Evolutionary conservation across 2,888 invertebrate genomes (phyloP).

Genomic region (Anagyrus pseudococci): DNA sequence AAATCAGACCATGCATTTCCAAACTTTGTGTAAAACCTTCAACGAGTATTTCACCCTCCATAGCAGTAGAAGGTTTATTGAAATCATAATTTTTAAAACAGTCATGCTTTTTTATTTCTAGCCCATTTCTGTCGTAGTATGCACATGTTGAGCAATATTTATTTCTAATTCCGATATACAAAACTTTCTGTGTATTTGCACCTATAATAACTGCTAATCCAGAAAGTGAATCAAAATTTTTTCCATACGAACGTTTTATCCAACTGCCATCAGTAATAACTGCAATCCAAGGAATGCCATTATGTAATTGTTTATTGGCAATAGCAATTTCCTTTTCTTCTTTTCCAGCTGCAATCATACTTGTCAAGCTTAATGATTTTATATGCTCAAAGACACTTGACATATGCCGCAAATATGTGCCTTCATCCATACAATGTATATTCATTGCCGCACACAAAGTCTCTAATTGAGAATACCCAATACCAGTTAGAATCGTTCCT

Average conservation of each 20-base stretch:
- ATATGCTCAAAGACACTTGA: too few species aligned
- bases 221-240: conserved; percentile 27
- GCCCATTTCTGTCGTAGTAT: conserved; percentile 29
- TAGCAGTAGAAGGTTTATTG: conserved; percentile 44
- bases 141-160: conserved; percentile 45
- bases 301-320: too few species aligned
- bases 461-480: too few species aligned
- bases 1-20: conserved; percentile 18
- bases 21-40: conserved; percentile 36
- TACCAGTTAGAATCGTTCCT: too few species aligned
- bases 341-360: too few species aligned
- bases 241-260: conserved; percentile 36
- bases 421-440: too few species aligned
- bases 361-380: too few species aligned
- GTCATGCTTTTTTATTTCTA: conserved; percentile 33
- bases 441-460: too few species aligned
- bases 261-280: conserved; percentile 36
- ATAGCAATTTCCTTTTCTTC: too few species aligned
- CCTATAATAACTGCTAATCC: conserved; percentile 34
- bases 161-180: conserved; percentile 45
- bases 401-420: too few species aligned
- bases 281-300: too few species aligned
- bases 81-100: conserved; percentile 47
- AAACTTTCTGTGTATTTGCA: conserved; percentile 39
- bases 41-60: conserved; percentile 39